These are phyloP conservation scores for Montipora capitata DNA, from an alignment of 92 coral and sea anemone genomes.

Conservation along the genomic window DNA sequence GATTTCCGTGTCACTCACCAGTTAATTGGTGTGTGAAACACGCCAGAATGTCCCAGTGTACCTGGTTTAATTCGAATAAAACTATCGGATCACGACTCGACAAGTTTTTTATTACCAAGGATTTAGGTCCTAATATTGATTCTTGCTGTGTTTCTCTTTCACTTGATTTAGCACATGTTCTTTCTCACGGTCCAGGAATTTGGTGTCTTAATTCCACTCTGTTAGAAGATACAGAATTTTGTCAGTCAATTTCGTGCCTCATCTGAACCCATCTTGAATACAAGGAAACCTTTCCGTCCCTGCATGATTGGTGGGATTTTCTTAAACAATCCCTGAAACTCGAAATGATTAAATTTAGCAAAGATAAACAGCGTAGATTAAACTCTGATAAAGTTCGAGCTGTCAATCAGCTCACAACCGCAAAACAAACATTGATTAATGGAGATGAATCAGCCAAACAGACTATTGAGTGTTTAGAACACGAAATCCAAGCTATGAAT, in stretches of 20 bases:
- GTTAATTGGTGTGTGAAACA: no score
- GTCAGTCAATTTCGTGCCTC: neutral
- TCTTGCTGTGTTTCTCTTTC: neutral
- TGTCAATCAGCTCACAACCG: neutral
- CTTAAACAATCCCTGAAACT: neutral
- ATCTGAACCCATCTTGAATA: neutral
- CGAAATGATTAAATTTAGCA: neutral
- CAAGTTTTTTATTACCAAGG: no score
- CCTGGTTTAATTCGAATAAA: no score
- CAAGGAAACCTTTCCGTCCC: neutral
- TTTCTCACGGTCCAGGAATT: conserved; percentile 16
- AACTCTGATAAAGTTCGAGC: neutral
- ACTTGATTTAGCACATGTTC: neutral
- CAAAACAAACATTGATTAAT: neutral
- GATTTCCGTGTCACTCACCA: neutral
- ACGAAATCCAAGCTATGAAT: no score
- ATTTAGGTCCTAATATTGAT: no score
- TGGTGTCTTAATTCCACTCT: conserved; percentile 17
- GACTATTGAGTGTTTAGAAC: no score
- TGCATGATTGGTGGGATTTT: conserved; percentile 44
- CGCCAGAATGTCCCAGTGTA: no score
- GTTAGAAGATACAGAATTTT: neutral
- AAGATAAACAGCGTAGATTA: neutral
- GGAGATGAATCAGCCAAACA: no score
- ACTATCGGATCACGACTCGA: no score